phyloP scores from a whole-genome alignment of 2,797 vertebrate species.

The Acanthurus lineatus region DNA sequence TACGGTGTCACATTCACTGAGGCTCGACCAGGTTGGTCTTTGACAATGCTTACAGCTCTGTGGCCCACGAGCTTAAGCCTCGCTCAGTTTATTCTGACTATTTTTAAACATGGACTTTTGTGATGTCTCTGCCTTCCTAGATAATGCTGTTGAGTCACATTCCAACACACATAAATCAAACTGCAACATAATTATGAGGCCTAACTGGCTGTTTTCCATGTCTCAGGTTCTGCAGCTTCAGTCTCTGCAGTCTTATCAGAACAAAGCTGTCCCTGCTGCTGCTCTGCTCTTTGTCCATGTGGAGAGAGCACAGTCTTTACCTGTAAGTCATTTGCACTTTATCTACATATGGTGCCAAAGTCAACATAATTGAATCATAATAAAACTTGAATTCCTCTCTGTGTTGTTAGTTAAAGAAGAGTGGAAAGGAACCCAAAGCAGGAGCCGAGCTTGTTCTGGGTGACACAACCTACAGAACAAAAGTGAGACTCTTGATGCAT shows the following conservation, averaged over 20 bases:
- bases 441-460: slow-evolving; percentile 86
- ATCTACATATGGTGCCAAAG: background rate
- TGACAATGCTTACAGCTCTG: background rate
- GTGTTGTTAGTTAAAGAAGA: slow-evolving; percentile 87
- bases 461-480: slow-evolving; percentile 86
- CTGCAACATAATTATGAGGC: background rate
- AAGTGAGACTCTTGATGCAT: slow-evolving; percentile 78
- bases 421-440: slow-evolving; percentile 89
- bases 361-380: background rate
- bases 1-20: slow-evolving; percentile 72
- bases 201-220: slow-evolving; percentile 21
- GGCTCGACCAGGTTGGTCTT: slow-evolving; percentile 87
- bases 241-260: slow-evolving; percentile 86
- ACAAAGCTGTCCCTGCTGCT: slow-evolving; percentile 87
- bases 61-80: background rate
- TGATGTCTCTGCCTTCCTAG: background rate
- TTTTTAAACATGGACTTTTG: background rate
- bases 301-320: slow-evolving; percentile 87
- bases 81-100: background rate
- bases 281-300: slow-evolving; percentile 90
- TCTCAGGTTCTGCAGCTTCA: slow-evolving; percentile 89
- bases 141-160: slow-evolving; percentile 17
- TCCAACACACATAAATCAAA: slow-evolving; percentile 5
- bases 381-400: slow-evolving; percentile 9
- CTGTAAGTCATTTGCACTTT: slow-evolving; percentile 81